Evolutionary conservation across 30 jellyfish, hydroid and myxozoan genomes (phyloP).

Genomic region (Cassiopea xamachana): DNA sequence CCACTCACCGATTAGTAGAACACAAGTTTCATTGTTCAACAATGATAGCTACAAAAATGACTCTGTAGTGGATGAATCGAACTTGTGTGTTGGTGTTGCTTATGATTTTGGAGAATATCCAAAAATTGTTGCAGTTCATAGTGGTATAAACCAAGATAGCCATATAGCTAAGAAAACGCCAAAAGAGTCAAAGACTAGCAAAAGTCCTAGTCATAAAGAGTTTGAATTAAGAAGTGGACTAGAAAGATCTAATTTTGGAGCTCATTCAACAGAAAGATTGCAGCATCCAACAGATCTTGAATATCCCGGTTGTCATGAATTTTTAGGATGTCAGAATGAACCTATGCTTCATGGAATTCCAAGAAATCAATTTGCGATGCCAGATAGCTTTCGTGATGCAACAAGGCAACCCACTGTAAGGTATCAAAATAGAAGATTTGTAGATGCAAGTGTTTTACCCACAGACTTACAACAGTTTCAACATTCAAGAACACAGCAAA

Average conservation of each 20-base stretch:
- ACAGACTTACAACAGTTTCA: too few species aligned
- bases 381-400: neutral
- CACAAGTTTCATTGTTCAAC: too few species aligned
- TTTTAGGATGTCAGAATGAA: neutral
- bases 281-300: neutral
- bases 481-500: neutral
- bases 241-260: neutral
- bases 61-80: too few species aligned
- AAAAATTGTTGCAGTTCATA: conserved; percentile 54
- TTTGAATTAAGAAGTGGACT: neutral
- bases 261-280: neutral
- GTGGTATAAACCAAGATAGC: neutral
- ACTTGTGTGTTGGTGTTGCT: conserved; percentile 32
- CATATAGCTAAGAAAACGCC: neutral
- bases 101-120: conserved; percentile 39
- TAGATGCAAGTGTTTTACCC: too few species aligned
- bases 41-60: too few species aligned
- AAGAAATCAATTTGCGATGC: neutral
- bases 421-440: neutral
- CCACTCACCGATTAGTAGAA: too few species aligned
- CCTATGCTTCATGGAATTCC: neutral
- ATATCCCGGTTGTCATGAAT: neutral
- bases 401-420: neutral
- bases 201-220: neutral
- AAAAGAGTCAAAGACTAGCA: neutral